Conservation (phyloP, 2,888 invertebrate genomes). For the Limnephilus auricula region DNA sequence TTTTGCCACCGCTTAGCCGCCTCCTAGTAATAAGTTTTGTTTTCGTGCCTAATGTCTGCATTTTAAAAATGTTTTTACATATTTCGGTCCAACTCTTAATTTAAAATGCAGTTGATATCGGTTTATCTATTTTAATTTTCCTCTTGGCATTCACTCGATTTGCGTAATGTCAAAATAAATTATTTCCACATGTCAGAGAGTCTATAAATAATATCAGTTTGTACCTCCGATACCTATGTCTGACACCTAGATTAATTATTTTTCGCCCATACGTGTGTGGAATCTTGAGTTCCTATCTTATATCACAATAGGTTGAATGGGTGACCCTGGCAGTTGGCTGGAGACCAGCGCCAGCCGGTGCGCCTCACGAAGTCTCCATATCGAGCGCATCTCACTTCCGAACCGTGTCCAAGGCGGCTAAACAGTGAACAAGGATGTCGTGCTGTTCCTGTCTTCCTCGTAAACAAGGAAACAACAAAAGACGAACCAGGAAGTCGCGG, state of each 20-base stretch:
- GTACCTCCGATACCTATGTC: not conserved
- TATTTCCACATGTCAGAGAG: not conserved
- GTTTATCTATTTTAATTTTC: not conserved
- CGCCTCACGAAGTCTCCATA: slow-evolving; percentile 38
- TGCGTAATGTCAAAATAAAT: not conserved
- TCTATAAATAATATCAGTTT: not conserved
- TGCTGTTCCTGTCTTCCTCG: slow-evolving; percentile 9
- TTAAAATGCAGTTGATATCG: not conserved
- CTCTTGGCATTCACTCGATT: not conserved
- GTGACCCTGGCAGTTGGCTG: not conserved
- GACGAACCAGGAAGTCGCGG: slow-evolving; percentile 27
- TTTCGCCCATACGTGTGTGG: not conserved
- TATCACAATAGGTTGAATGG: not conserved
- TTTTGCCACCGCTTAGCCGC: too few relatives aligned
- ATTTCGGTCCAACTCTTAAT: not conserved
- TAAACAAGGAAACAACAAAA: slow-evolving; percentile 38
- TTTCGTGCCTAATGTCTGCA: not conserved
- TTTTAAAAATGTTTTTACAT: not conserved
- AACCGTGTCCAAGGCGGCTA: not conserved
- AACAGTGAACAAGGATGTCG: slow-evolving; percentile 10
- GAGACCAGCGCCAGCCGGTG: slow-evolving; percentile 9
- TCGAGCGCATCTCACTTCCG: slow-evolving; percentile 7
- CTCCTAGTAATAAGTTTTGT: not conserved
- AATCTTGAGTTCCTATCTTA: not conserved
- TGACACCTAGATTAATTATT: not conserved